Evolutionary conservation across 2,113 vertebrate genomes (phyloP).

Genomic region (Acinonyx jubatus): DNA sequence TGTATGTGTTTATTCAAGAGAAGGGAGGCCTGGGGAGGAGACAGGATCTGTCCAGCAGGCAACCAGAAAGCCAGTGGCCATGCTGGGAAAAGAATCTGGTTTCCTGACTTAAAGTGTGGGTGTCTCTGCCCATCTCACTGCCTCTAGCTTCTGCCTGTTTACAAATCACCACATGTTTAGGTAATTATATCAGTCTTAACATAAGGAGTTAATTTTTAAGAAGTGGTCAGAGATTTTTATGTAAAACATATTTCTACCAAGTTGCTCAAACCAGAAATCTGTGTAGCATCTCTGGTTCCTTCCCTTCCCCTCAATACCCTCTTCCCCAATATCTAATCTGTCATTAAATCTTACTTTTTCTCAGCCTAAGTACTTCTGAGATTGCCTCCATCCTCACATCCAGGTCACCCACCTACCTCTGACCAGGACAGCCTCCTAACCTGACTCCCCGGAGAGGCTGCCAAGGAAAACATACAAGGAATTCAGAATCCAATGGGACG

Average conservation of each 20-base stretch:
- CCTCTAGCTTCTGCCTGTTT: background rate
- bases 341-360: background rate
- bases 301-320: background rate
- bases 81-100: background rate
- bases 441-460: background rate
- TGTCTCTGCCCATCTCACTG: background rate
- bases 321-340: background rate
- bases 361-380: background rate
- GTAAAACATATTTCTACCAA: background rate
- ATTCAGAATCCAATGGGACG: background rate
- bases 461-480: slow-evolving; percentile 22
- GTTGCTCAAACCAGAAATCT: background rate
- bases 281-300: background rate
- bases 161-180: background rate
- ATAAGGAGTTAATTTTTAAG: background rate
- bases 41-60: background rate
- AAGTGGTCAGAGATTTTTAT: background rate
- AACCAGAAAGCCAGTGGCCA: background rate
- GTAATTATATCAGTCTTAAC: background rate
- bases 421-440: background rate
- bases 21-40: background rate
- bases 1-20: background rate
- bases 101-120: background rate
- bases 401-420: background rate
- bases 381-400: background rate